Conservation (phyloP, 2,113 vertebrate species). For the Nothocercus julius region DNA sequence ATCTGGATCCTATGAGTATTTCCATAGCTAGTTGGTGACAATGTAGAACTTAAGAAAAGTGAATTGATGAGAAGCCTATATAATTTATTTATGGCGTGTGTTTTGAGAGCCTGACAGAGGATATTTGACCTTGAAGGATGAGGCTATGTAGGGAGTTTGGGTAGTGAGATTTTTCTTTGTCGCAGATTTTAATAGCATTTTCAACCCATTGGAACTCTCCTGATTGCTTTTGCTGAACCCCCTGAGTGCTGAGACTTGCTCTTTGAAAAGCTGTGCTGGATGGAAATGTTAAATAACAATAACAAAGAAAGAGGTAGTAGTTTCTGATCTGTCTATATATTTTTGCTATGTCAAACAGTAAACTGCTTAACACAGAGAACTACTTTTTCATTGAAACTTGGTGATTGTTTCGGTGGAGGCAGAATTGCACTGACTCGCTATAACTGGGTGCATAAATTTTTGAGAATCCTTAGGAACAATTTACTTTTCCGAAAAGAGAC, state of each 20-base stretch:
- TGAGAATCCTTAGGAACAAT: neutral
- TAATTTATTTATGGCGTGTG: neutral
- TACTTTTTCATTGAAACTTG: neutral
- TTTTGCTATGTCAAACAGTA: neutral
- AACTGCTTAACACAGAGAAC: neutral
- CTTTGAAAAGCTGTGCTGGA: neutral
- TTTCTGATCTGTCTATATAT: neutral
- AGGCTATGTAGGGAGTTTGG: neutral
- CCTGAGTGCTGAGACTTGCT: neutral
- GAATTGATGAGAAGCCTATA: neutral
- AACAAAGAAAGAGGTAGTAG: neutral
- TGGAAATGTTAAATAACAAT: neutral
- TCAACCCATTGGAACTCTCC: neutral
- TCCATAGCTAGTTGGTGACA: neutral
- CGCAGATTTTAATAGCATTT: neutral
- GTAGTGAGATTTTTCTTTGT: neutral
- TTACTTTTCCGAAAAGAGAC: neutral
- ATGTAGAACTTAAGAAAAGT: neutral
- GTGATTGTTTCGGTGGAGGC: neutral
- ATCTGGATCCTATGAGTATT: neutral
- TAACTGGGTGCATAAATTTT: neutral
- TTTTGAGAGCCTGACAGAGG: neutral
- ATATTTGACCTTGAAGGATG: neutral
- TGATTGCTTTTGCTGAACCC: neutral
- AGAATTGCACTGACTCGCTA: fast-evolving